Evolutionary conservation across 53 echinoderm and acorn worm species (phyloP), one percentile per base, ranked within the genome.

Genomic region (Paelopatides confundens): DNA sequence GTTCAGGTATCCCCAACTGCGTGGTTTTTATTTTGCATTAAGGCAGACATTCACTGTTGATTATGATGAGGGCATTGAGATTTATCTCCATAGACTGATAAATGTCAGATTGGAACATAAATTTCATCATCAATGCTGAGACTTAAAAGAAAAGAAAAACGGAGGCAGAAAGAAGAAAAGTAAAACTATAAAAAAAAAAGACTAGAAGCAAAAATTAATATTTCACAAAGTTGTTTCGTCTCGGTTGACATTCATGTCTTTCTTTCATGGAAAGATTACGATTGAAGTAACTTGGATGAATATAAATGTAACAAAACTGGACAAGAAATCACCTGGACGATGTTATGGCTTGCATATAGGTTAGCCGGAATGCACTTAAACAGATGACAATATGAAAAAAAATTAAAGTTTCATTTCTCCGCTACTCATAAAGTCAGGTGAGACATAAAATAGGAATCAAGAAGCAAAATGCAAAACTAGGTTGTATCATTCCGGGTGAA

Each of bases 31-130:
- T 71, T 47, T 74, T 46, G 74, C 74, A 74, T 74, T 40, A 74
- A 28, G n/a, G 74, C 18, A 40, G 34, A 74, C 40, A 21, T 43
- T 26, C 39, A 74, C 26, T 74, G 74, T 74, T 74, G 74, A 74
- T 74, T 74, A 74, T 74, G 74, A 74, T 74, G 74, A 74, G 74
- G 74, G 39, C 74, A 74, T 39, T 74, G 38, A 74, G 74, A 74
- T 74, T 74, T 74, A 74, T 74, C 74, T 74, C 21, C 74, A 46
- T 13, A 11, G 74, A 35, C 14, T 40, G 74, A 74, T 74, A 74
- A 74, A 74, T 74, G 74, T 74, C 74, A 74, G 39, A 23, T 39
- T 15, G 27, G 43, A 28, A 74, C 26, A 74, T 26, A 74, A 43
- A 74, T 43, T 46, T 46, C 40, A 74, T 74, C 74, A 46, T 46